A percentile compares a stretch with the other conserved stretches of the same genome.
phyloP scores from a whole-genome alignment of 2,888 invertebrate species.

The Poecilus cupreus region DNA sequence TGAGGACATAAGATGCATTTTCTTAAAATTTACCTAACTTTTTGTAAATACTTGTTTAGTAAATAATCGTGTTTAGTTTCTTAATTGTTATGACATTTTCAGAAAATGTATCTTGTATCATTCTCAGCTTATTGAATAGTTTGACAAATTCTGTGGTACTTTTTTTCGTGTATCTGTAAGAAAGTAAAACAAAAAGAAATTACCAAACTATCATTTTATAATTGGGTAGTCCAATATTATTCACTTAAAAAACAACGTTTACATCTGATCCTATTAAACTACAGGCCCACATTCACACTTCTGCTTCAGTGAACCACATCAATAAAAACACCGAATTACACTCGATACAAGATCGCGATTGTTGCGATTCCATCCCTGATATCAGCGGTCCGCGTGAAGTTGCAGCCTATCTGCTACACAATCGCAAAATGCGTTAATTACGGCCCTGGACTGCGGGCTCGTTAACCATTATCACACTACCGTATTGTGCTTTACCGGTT shows the following conservation, averaged over 20 bases:
- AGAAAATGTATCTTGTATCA: no score
- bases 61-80: no score
- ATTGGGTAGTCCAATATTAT: no score
- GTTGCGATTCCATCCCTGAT: slow-evolving; percentile 17
- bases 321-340: slow-evolving; percentile 40
- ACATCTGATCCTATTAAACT: not conserved
- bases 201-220: no score
- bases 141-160: no score
- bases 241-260: not conserved
- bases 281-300: slow-evolving; percentile 13
- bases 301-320: slow-evolving; percentile 18
- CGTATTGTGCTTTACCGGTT: slow-evolving; percentile 30
- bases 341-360: not conserved
- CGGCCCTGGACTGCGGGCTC: slow-evolving; percentile 36
- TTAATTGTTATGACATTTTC: no score
- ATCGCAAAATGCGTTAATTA: slow-evolving; percentile 44
- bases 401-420: not conserved
- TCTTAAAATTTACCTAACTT: no score
- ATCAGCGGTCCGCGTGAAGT: slow-evolving; percentile 3
- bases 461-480: slow-evolving; percentile 21
- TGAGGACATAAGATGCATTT: no score
- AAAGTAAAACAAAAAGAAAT: no score
- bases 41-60: no score
- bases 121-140: no score
- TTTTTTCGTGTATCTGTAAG: no score